Evolutionary conservation across 2,797 vertebrate genomes (phyloP), one percentile per base, ranked within the genome.

Genomic region (Acipenser transmontanus): DNA sequence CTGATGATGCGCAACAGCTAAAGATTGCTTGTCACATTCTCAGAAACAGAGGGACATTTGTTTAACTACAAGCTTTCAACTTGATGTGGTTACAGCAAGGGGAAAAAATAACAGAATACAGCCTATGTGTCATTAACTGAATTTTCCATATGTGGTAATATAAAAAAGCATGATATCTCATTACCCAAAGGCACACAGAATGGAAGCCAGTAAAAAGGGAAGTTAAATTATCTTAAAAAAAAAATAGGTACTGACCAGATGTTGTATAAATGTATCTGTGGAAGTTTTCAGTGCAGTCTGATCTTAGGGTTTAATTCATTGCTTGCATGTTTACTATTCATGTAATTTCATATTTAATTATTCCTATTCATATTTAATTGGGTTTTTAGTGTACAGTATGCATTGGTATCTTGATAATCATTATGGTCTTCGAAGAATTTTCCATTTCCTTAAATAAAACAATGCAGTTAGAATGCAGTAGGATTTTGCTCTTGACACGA

Each of bases 141-240:
- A 92, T 89, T 87, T 91, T 91, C 88, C 90, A 88, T 34, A 34
- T 88, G 83, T 73, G 81, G 87, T 89, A 84, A 91, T 88, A 88
- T 82, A 76, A 82, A 82, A 69, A 82, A 80, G 82, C 77, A 69
- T 74, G 78, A 85, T 80, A 80, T 78, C 79, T 77, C 65, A 74
- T 84, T 79, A 77, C 51, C 88, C 87, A 85, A 83, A 8, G 67
- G 69, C 70, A 67, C 50, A 50, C 67, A 57, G 56, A 9, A 50
- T 51, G 67, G 7, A 52, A 68, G 79, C 79, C 76, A 78, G 72
- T 75, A 72, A 73, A 79, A 80, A 80, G 68, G 69, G 63, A 64
- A 73, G 71, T 73, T 69, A 68, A 76, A 77, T 78, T 77, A 76
- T 80, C 76, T 77, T 72, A 3, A 3, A 73, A 76, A 77, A 48